These are phyloP conservation scores for Ennomos fuscantarius DNA, from an alignment of 2,888 invertebrate genomes.

Conservation along the genomic window DNA sequence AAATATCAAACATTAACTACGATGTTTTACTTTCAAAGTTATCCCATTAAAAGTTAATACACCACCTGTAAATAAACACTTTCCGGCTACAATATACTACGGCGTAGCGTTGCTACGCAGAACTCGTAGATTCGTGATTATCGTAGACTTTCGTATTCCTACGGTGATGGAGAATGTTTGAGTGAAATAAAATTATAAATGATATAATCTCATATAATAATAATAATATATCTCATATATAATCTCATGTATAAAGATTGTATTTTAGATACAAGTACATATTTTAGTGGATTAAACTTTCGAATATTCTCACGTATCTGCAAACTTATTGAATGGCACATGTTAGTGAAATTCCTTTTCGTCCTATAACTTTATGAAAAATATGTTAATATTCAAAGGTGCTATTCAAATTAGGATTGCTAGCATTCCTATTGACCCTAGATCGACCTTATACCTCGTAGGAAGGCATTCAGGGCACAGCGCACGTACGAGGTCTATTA, in stretches of 20 bases:
- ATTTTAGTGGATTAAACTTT: neutral
- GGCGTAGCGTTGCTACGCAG: constrained; percentile 37
- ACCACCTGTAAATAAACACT: constrained; percentile 9
- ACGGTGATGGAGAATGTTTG: no score
- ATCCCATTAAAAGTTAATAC: constrained; percentile 24
- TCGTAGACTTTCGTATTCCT: neutral
- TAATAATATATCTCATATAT: no score
- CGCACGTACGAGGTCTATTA: no score
- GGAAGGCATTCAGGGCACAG: neutral
- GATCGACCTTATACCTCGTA: neutral
- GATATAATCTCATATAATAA: no score
- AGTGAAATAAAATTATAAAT: no score
- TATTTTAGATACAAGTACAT: no score
- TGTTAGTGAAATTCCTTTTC: constrained; percentile 7
- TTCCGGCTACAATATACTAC: constrained; percentile 33
- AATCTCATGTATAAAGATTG: no score
- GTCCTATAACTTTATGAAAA: constrained; percentile 12
- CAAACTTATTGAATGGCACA: constrained; percentile 7
- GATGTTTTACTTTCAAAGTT: constrained; percentile 11
- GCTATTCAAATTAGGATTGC: constrained; percentile 29
- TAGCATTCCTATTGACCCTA: constrained; percentile 10
- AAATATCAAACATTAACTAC: no score
- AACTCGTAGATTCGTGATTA: constrained; percentile 26
- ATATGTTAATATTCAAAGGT: constrained; percentile 24
- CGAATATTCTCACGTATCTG: constrained; percentile 7